Evolutionary conservation across 2,797 vertebrate species (phyloP).

Genomic region (Pseudochaenichthys georgianus): DNA sequence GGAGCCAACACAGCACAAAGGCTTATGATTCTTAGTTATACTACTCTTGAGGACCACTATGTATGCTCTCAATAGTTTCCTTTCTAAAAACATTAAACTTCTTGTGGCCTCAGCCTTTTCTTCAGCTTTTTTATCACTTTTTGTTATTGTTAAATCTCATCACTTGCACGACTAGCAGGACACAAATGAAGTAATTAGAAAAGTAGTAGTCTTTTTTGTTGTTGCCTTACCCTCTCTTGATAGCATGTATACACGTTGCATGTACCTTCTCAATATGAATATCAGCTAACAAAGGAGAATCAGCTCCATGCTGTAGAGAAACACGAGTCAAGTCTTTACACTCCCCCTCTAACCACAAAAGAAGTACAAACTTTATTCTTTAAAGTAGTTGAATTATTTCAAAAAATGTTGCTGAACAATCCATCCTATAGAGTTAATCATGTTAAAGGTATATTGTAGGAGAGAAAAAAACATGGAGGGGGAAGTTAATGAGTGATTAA

Average conservation of each 20-base stretch:
- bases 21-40: constrained; percentile 62
- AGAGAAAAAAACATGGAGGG: constrained; percentile 82
- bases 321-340: constrained; percentile 18
- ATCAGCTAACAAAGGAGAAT: constrained; percentile 31
- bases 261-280: constrained; percentile 32
- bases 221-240: constrained; percentile 17
- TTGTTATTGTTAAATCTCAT: constrained; percentile 41
- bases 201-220: background rate
- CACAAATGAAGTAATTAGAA: constrained; percentile 8
- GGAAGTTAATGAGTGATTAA: constrained; percentile 99
- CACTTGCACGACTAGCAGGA: constrained; percentile 24
- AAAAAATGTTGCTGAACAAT: constrained; percentile 92
- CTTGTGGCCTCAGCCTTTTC: constrained; percentile 46
- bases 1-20: constrained; percentile 70
- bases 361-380: constrained; percentile 49
- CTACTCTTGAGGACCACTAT: constrained; percentile 59
- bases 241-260: constrained; percentile 28
- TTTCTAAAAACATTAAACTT: constrained; percentile 49
- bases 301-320: constrained; percentile 7
- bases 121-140: constrained; percentile 38
- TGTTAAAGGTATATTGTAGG: constrained; percentile 93
- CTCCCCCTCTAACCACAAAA: constrained; percentile 21
- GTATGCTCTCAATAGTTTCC: constrained; percentile 35
- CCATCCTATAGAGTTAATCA: constrained; percentile 93
- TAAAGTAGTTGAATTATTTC: constrained; percentile 90